phyloP scores from a whole-genome alignment of 2,113 vertebrate genomes.

The Sterrhoptilus dennistouni region DNA sequence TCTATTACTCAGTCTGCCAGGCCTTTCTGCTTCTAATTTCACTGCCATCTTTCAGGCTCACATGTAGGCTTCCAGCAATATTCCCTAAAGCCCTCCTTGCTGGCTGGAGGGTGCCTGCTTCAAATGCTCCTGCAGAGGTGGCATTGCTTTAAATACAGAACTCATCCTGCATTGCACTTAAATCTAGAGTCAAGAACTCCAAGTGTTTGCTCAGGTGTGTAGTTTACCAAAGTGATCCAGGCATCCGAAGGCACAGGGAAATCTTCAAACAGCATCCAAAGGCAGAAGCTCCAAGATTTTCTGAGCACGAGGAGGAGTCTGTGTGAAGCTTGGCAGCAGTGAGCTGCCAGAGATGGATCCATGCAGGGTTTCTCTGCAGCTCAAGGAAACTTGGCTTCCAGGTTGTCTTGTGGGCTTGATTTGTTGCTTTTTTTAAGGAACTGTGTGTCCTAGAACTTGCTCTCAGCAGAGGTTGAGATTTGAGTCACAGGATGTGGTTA shows the following conservation, averaged over 20 bases:
- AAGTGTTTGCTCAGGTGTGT: neutral
- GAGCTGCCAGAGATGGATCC: neutral
- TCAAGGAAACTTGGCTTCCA: neutral
- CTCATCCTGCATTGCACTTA: neutral
- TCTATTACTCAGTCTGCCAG: neutral
- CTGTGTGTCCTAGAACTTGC: neutral
- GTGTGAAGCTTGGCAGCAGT: neutral
- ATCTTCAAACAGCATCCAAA: neutral
- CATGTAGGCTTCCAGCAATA: neutral
- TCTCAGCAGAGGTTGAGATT: neutral
- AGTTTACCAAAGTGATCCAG: neutral
- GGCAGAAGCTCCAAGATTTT: neutral
- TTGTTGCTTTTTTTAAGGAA: constrained; percentile 19
- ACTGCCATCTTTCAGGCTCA: neutral
- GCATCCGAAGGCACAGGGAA: neutral
- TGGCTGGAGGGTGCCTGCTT: neutral
- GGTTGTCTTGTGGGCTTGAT: constrained; percentile 18
- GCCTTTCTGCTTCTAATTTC: neutral
- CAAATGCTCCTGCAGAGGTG: neutral
- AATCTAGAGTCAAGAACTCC: neutral
- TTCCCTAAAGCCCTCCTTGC: neutral
- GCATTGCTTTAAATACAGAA: neutral
- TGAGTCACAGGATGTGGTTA: constrained; percentile 33
- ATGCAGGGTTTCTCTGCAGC: neutral
- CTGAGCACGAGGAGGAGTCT: neutral